Conservation (phyloP, 2,888 invertebrate genomes). For the Cantharis rufa region DNA sequence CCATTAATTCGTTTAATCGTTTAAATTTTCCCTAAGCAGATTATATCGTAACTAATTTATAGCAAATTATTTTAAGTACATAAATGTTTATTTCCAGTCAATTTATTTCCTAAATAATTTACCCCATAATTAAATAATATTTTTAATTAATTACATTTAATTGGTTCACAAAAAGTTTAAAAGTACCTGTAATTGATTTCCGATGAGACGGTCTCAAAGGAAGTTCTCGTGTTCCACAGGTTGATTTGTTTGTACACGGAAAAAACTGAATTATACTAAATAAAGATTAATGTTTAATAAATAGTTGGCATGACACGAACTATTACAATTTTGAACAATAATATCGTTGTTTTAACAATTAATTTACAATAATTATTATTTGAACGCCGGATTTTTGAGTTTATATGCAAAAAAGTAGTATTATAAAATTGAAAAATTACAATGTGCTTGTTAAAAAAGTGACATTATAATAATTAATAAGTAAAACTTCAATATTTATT, state of each 20-base stretch:
- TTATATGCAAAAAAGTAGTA: too few relatives aligned
- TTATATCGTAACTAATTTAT: background rate
- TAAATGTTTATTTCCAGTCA: background rate
- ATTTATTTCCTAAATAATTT: background rate
- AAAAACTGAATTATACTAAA: too few relatives aligned
- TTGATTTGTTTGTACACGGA: background rate
- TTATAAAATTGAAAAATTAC: too few relatives aligned
- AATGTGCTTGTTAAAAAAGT: too few relatives aligned
- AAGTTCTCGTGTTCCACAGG: background rate
- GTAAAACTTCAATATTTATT: too few relatives aligned
- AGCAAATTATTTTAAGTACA: background rate
- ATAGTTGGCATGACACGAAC: too few relatives aligned
- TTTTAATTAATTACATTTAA: background rate
- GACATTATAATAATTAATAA: too few relatives aligned
- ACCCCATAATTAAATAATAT: background rate
- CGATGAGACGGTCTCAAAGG: background rate
- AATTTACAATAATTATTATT: too few relatives aligned
- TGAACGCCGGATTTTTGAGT: too few relatives aligned
- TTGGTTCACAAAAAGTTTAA: background rate
- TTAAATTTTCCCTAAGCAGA: background rate
- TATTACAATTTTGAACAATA: too few relatives aligned
- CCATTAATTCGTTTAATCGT: background rate
- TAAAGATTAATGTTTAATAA: too few relatives aligned
- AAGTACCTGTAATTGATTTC: background rate
- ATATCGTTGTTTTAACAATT: too few relatives aligned